These are phyloP conservation scores for Gila robusta DNA, from an alignment of 2,797 vertebrate genomes.

Conservation along the genomic window DNA sequence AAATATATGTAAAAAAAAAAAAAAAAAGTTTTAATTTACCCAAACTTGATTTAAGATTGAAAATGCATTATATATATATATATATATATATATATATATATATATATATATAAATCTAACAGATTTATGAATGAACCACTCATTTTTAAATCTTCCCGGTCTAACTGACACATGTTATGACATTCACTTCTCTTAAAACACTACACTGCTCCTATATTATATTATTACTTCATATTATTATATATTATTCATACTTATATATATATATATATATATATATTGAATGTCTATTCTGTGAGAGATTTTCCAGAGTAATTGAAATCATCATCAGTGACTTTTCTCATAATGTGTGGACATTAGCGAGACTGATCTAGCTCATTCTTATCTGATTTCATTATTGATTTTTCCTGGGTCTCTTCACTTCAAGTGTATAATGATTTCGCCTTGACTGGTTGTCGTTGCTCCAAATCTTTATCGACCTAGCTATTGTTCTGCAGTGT, in stretches of 20 bases:
- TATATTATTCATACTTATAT: too few species aligned
- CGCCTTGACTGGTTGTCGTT: constrained; percentile 4
- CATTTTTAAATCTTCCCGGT: too few species aligned
- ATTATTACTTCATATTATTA: too few species aligned
- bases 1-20: not conserved
- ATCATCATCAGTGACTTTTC: not conserved
- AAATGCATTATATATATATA: not conserved
- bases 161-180: too few species aligned
- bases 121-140: too few species aligned
- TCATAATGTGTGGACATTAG: constrained; percentile 29
- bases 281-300: not conserved
- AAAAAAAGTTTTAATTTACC: not conserved
- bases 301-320: constrained; percentile 1
- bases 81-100: too few species aligned
- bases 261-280: not conserved
- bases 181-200: too few species aligned
- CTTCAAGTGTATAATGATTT: constrained; percentile 22
- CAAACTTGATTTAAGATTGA: not conserved
- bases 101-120: too few species aligned
- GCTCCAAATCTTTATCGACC: not conserved
- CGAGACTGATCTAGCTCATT: not conserved
- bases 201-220: too few species aligned
- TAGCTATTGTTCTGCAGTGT: not conserved
- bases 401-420: constrained; percentile 12
- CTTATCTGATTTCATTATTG: constrained; percentile 25